Conservation (phyloP, 2,113 vertebrate genomes). For the Chionis minor region DNA sequence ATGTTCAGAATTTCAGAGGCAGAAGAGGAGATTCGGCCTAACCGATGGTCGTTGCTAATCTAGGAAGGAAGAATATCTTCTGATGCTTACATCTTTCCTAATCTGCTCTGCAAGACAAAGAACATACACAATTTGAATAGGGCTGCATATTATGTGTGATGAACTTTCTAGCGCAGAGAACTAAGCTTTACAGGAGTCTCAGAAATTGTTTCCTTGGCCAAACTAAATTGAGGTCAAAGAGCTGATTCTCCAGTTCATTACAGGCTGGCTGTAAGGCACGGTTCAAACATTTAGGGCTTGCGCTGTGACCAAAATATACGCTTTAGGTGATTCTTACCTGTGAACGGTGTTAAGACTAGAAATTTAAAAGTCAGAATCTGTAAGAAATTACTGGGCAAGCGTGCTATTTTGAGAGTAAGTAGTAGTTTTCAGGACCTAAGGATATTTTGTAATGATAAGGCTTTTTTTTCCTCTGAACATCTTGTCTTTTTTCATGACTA, state of each 20-base stretch:
- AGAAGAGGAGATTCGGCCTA: background rate
- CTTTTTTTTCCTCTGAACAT: background rate
- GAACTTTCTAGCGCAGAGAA: background rate
- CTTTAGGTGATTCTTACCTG: background rate
- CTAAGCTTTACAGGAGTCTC: background rate
- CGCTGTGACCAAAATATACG: background rate
- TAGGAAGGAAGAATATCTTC: background rate
- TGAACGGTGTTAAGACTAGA: background rate
- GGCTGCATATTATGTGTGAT: fast-evolving
- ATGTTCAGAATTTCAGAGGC: background rate
- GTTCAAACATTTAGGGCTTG: background rate
- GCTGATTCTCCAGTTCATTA: background rate
- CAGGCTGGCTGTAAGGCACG: fast-evolving
- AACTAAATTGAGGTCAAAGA: background rate
- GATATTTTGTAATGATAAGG: background rate
- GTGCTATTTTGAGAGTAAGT: background rate
- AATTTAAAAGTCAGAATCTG: background rate
- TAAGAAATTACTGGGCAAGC: background rate
- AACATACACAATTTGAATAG: fast-evolving
- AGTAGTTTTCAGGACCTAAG: background rate
- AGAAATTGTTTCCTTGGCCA: background rate
- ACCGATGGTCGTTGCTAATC: background rate
- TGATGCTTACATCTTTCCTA: background rate
- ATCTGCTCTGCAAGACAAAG: background rate
- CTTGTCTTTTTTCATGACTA: background rate